Base-by-base conservation (phyloP, 2,888 invertebrate species). In the Eulithis prunata region DNA sequence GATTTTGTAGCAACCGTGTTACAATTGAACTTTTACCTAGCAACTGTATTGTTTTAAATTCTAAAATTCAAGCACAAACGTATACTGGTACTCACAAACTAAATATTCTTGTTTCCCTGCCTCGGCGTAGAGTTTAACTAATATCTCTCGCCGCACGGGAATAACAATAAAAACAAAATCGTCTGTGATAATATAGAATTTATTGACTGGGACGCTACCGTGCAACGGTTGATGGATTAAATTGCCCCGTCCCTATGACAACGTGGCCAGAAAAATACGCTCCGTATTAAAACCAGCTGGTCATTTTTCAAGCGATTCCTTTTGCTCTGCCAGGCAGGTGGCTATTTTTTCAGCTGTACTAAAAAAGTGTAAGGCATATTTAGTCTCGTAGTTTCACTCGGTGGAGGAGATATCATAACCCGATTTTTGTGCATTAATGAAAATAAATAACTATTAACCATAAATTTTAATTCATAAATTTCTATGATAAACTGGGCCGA, bases 161-260 rank as follows among this genome's bases (percentile, higher is more conserved):
- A 79, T 84, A 86, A 89, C 86, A 90, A 90, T 88, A 91, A 90
- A 90, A 91, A 86, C 88, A 90, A 88, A 91, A 88, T 83, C 85
- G 84, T 82, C 83, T 83, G 83, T 86, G 85, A 88, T 90, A 87
- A 91, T 89, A 89, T 85, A 90, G 88, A 91, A 91, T 91, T 91
- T 92, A 92, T 91, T 88, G 92, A 81, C 82, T 85, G 84, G 87
- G 86, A 84, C 86, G 85, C 83, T 80, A 78, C 82, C 83, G 84
- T 81, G 86, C 84, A 86, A 78, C 83, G 86, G 84, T 85, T 93
- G 93, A 94, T 94, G 92, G 93, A 93, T 93, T 93, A 93, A 93
- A 93, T 93, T 93, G 93, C 93, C 91, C 86, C 85, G 79, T 85
- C 92, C 91, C 90, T 93, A 91, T 93, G 93, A 93, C 93, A 93